Evolutionary conservation across 2,113 vertebrate species (phyloP).

Genomic region (Aplodontia rufa): DNA sequence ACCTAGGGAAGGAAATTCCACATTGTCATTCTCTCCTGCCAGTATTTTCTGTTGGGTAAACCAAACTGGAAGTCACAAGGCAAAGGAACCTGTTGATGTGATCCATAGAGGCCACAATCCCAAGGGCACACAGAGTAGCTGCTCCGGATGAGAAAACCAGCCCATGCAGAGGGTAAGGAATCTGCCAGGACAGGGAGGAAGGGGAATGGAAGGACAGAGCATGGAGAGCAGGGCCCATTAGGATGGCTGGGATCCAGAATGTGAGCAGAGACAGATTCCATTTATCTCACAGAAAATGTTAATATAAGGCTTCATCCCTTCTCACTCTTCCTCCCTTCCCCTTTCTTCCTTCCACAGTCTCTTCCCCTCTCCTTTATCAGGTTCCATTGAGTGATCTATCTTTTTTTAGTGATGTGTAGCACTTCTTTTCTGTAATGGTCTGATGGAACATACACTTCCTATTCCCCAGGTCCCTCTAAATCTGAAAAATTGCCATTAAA

Average conservation of each 20-base stretch:
- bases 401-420: neutral
- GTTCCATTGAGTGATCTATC: neutral
- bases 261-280: fast-evolving
- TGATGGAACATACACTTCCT: neutral
- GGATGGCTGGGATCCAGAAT: neutral
- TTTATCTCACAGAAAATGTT: neutral
- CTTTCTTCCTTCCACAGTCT: neutral
- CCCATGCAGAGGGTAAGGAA: neutral
- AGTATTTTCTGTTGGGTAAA: neutral
- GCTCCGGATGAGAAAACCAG: too few species aligned
- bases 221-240: neutral
- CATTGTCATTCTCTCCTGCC: neutral
- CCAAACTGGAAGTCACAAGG: neutral
- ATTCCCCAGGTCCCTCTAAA: neutral
- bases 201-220: neutral
- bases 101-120: neutral
- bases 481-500: neutral
- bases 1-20: too few species aligned
- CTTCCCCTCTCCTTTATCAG: neutral
- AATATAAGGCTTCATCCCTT: neutral
- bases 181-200: neutral
- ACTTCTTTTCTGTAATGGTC: neutral
- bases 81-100: neutral
- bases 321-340: neutral
- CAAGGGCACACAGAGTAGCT: neutral